Conservation (phyloP, 2,888 invertebrate species). For the Coleophora deauratella region DNA sequence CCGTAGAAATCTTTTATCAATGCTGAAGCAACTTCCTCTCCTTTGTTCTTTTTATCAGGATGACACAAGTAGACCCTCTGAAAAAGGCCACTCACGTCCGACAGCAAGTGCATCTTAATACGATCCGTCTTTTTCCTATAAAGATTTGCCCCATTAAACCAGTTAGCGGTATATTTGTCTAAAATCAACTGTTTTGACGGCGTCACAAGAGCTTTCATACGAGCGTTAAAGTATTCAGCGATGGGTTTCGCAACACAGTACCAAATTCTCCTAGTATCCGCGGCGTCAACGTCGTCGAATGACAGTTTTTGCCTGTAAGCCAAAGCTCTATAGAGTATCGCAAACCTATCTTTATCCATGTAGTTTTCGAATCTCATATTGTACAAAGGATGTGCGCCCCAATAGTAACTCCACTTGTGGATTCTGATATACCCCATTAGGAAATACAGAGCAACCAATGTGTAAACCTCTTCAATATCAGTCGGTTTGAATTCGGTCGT, state of each 20-base stretch:
- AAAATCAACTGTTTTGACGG: conserved; percentile 1
- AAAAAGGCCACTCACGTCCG: background rate
- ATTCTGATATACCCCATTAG: conserved; percentile 2
- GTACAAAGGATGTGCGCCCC: conserved; percentile 1
- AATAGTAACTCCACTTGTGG: background rate
- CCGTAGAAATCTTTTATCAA: conserved; percentile 1
- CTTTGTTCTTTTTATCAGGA: conserved; percentile 2
- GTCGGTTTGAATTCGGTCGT: conserved; percentile 1
- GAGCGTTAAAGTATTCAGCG: background rate
- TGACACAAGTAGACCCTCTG: conserved; percentile 3
- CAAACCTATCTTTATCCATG: conserved; percentile 1
- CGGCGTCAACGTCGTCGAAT: background rate
- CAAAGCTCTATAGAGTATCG: background rate
- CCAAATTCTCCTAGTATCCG: conserved; percentile 1
- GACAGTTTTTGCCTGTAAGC: background rate
- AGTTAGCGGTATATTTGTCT: conserved; percentile 2
- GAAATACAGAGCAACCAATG: background rate
- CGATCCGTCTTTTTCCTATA: background rate
- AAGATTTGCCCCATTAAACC: conserved; percentile 2
- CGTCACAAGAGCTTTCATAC: background rate
- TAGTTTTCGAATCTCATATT: conserved; percentile 3
- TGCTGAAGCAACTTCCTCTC: background rate
- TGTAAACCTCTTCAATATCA: conserved; percentile 2
- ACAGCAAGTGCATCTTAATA: conserved; percentile 3
- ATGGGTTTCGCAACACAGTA: conserved; percentile 2